Conservation (phyloP, 2,888 invertebrate genomes). For the Heliconius ethilla region DNA sequence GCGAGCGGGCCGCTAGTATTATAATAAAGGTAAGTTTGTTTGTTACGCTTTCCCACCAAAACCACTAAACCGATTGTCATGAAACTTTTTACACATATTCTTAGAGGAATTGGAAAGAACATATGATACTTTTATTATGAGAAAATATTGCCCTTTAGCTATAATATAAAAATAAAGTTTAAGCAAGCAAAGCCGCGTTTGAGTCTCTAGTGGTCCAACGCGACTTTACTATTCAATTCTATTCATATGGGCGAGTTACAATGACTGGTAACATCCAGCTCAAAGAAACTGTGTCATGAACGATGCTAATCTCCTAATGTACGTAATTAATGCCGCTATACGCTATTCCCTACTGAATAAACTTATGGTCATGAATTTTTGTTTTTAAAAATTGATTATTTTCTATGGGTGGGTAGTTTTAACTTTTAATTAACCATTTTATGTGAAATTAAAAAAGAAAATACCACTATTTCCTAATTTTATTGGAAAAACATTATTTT, state of each 20-base stretch:
- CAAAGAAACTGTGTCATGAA: constrained; percentile 43
- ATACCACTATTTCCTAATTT: neutral
- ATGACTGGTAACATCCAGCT: constrained; percentile 37
- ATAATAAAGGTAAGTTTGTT: too few relatives aligned
- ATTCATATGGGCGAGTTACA: constrained; percentile 23
- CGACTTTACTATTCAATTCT: constrained; percentile 22
- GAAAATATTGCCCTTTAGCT: too few relatives aligned
- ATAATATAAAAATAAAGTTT: neutral
- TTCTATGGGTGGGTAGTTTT: neutral
- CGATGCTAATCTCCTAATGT: constrained; percentile 40
- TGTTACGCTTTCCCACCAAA: too few relatives aligned
- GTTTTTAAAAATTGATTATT: neutral
- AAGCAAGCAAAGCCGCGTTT: neutral
- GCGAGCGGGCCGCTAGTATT: too few relatives aligned
- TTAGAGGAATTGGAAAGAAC: too few relatives aligned
- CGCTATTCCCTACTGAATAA: constrained; percentile 23
- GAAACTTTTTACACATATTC: too few relatives aligned
- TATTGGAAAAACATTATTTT: neutral
- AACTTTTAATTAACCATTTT: neutral
- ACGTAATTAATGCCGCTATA: constrained; percentile 29
- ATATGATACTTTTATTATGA: neutral
- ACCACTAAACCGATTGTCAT: too few relatives aligned
- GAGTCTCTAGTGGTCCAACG: neutral
- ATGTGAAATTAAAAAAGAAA: too few relatives aligned
- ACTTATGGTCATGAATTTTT: constrained; percentile 11